Percentiles rank a stretch among this genome's conserved stretches.
These are phyloP conservation scores for Smittia aterrima DNA, from an alignment of 2,888 invertebrate species.

Conservation along the genomic window DNA sequence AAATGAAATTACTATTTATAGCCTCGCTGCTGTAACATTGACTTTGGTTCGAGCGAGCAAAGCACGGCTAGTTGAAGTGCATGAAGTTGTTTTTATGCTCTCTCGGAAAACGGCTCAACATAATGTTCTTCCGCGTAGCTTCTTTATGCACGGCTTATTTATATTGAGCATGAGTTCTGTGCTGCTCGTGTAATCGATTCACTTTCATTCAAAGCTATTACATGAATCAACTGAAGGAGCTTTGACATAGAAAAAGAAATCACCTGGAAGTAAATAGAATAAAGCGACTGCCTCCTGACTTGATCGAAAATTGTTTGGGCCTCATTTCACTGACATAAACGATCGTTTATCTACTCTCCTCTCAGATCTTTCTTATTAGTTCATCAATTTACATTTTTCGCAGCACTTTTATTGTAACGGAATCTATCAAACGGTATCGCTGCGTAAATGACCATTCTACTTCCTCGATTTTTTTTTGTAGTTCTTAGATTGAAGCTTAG, in stretches of 20 bases:
- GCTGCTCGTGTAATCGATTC: constrained; percentile 37
- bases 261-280: not conserved
- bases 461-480: too few species aligned
- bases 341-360: too few species aligned
- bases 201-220: constrained; percentile 30
- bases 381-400: too few species aligned
- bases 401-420: too few species aligned
- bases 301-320: not conserved
- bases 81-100: constrained; percentile 3
- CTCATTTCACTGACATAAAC: too few species aligned
- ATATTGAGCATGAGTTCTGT: constrained; percentile 7
- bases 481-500: too few species aligned
- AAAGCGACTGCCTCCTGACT: not conserved
- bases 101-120: constrained; percentile 3
- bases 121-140: not conserved
- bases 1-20: constrained; percentile 36
- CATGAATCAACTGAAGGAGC: not conserved
- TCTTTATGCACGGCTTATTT: constrained; percentile 3
- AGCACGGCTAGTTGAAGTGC: constrained; percentile 22
- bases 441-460: too few species aligned
- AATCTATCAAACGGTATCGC: too few species aligned
- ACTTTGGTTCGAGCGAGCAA: constrained; percentile 21
- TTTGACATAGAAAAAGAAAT: constrained; percentile 3
- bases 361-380: too few species aligned
- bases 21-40: constrained; percentile 26